phyloP scores from a whole-genome alignment of 2,113 vertebrate species.

The Gracilinanus agilis region DNA sequence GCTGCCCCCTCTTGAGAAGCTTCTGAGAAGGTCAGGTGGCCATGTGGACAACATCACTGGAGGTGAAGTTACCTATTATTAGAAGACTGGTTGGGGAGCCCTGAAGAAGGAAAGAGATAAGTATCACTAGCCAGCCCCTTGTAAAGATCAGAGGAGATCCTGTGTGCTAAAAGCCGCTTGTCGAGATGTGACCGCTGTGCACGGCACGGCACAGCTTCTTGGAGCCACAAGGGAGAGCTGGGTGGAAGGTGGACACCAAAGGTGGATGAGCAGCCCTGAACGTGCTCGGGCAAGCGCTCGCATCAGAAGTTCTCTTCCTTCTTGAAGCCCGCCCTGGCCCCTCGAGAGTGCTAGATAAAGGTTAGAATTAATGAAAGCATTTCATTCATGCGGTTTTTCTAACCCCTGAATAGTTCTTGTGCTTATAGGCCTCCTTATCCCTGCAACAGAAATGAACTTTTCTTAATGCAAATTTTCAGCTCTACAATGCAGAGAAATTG shows the following conservation, averaged over 20 bases:
- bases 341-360: neutral
- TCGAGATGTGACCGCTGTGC: too few species aligned
- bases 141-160: neutral
- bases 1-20: too few species aligned
- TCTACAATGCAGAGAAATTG: neutral
- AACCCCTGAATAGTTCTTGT: neutral
- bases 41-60: neutral
- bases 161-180: neutral
- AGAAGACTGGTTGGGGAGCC: neutral
- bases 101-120: neutral
- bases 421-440: neutral
- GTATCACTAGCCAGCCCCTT: neutral
- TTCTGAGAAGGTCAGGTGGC: neutral
- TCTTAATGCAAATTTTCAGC: neutral
- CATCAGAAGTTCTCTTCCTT: too few species aligned
- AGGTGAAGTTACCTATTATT: neutral
- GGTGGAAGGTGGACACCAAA: too few species aligned
- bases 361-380: neutral
- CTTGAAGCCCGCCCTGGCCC: neutral
- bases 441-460: neutral
- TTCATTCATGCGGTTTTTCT: neutral
- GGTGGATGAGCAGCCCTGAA: too few species aligned
- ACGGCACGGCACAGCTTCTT: too few species aligned
- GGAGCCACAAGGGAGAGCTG: too few species aligned
- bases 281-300: too few species aligned